Conservation (phyloP, 2,888 invertebrate genomes). For the Apamea anceps region DNA sequence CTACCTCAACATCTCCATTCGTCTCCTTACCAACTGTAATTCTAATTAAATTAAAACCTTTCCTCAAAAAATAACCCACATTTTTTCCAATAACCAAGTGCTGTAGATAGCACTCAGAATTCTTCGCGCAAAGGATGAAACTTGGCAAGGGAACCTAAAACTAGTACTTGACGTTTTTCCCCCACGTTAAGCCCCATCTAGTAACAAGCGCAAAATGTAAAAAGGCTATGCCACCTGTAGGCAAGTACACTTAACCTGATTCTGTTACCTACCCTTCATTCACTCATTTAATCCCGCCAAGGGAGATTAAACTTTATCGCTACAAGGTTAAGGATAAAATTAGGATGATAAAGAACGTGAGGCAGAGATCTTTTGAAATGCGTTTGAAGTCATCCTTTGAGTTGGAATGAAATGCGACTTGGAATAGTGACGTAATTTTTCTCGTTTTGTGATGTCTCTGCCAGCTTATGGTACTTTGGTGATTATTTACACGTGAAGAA, state of each 20-base stretch:
- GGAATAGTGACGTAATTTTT: slow-evolving; percentile 49
- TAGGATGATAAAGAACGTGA: not conserved
- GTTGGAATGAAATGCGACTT: slow-evolving; percentile 53
- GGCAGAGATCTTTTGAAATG: slow-evolving; percentile 43
- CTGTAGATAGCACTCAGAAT: slow-evolving; percentile 29
- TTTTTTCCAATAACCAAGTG: slow-evolving; percentile 28
- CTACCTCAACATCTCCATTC: not conserved
- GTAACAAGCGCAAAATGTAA: slow-evolving; percentile 63
- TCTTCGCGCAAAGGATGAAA: slow-evolving; percentile 32
- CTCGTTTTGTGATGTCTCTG: slow-evolving; percentile 21
- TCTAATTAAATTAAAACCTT: slow-evolving; percentile 35
- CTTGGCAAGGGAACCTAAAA: slow-evolving; percentile 36
- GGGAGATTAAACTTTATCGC: slow-evolving; percentile 38
- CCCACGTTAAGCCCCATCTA: slow-evolving; percentile 57
- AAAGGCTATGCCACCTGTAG: slow-evolving; percentile 71
- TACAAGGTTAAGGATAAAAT: not conserved
- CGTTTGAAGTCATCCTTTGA: slow-evolving; percentile 56
- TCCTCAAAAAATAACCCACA: slow-evolving; percentile 7
- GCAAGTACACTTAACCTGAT: slow-evolving; percentile 69
- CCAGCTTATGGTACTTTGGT: slow-evolving; percentile 13
- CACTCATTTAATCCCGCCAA: slow-evolving; percentile 38
- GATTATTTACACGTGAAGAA: slow-evolving; percentile 18
- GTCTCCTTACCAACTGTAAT: not conserved
- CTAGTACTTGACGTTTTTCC: slow-evolving; percentile 43
- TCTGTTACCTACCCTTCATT: slow-evolving; percentile 37